These are phyloP conservation scores for Erpornis zantholeuca DNA, from an alignment of 2,113 vertebrate genomes.

Conservation along the genomic window DNA sequence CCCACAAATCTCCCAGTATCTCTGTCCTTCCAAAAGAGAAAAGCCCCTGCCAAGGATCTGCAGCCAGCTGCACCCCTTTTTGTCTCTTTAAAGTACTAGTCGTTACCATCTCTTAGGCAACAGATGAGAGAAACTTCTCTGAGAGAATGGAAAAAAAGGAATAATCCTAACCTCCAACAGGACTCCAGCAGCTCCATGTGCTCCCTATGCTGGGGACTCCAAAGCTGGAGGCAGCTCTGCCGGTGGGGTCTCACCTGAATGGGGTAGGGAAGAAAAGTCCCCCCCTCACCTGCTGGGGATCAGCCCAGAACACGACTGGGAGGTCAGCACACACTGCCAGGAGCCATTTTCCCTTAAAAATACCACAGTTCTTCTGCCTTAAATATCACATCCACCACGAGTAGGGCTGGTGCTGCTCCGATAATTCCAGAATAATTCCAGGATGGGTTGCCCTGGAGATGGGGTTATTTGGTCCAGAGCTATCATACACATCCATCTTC, in stretches of 20 bases:
- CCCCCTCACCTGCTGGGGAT: neutral
- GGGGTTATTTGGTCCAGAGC: neutral
- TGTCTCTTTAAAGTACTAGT: no score
- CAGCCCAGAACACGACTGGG: neutral
- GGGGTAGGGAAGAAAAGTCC: neutral
- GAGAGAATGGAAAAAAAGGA: neutral
- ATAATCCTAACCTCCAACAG: neutral
- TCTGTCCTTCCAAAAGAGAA: neutral
- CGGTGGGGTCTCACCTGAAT: neutral
- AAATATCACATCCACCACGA: neutral
- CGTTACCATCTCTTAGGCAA: neutral
- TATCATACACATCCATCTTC: neutral
- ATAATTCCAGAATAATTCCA: neutral
- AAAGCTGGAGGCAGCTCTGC: neutral
- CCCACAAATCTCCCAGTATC: no score
- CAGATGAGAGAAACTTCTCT: neutral
- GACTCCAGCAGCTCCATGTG: neutral
- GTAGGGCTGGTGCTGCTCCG: neutral
- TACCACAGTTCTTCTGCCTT: neutral
- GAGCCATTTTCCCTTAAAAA: neutral
- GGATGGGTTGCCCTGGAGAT: neutral
- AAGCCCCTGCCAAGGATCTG: no score
- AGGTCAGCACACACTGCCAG: neutral
- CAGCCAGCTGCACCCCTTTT: neutral
- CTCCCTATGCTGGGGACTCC: neutral